Conservation (phyloP, 2,113 vertebrate species). For the Apus apus region DNA sequence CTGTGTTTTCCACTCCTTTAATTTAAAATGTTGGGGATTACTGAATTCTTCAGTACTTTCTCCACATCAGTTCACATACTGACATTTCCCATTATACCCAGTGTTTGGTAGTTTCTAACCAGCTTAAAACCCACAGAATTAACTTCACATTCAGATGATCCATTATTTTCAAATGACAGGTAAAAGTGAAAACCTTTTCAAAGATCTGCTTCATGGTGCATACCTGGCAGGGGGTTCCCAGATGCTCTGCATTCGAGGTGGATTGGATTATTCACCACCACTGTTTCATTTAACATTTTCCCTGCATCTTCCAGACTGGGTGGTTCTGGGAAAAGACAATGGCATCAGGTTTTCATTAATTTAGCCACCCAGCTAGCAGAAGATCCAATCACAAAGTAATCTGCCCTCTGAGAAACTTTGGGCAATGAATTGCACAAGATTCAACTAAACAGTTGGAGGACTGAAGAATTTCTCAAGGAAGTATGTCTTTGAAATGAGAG, state of each 20-base stretch:
- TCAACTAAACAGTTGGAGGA: not conserved
- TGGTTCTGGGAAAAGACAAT: slow-evolving; percentile 81
- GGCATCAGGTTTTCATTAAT: not conserved
- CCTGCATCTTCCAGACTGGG: slow-evolving; percentile 85
- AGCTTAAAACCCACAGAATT: not conserved
- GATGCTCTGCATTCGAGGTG: slow-evolving; percentile 88
- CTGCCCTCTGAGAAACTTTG: not conserved
- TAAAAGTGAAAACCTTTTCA: not conserved
- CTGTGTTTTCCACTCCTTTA: not conserved
- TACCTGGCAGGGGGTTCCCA: slow-evolving; percentile 90
- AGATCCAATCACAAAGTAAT: not conserved
- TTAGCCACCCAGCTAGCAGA: not conserved
- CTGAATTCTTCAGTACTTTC: not conserved
- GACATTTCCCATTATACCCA: not conserved
- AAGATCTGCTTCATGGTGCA: not conserved
- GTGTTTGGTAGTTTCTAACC: not conserved
- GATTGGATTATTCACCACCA: slow-evolving; percentile 84
- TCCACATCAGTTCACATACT: not conserved
- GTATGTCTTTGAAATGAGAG: not conserved
- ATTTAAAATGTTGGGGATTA: not conserved
- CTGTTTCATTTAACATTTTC: slow-evolving; percentile 87
- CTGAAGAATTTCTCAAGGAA: not conserved
- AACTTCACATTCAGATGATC: not conserved
- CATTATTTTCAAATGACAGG: not conserved
- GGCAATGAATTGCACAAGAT: not conserved